Evolutionary conservation across 1,140 invertebrate species (phyloP), one percentile per base, ranked within the genome.

Genomic region (Drosophila ambigua): DNA sequence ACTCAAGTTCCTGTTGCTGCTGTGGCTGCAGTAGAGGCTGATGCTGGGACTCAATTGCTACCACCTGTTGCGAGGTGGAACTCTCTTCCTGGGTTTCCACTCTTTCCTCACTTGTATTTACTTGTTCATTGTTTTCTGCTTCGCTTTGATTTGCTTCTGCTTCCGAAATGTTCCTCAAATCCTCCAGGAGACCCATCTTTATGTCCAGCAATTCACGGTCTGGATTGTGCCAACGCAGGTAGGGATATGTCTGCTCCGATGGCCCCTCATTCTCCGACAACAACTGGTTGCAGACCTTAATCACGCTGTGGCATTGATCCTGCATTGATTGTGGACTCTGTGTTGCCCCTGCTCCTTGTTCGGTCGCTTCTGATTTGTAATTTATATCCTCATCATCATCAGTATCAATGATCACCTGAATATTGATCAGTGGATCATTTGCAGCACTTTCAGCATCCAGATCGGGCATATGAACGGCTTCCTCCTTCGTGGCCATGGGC

Each of bases 161-260:
- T 8, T 31, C 8, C 15, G 31, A 41, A 0, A 63, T 44, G 4
- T 57, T 50, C 11, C 57, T 45, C 13, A 53, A 20, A 20, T 66
- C 13, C 3, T 65, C n/a, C 35, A 46, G 5, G 1, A 59, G 2
- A 1, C 43, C 31, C 60, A 77, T 74, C 26, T 85, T 74, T 5
- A 43, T 23, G 3, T 46, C 26, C 1, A n/a, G 4, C 4, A 52
- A 35, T 20, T 26, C 44, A 11, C 3, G 15, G 11, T 59, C 23
- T 2, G 83, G 78, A 46, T 72, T 63, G 43, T 88, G 82, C 78
- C 78, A 87, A 6, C 63, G 66, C 11, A 79, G 59, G 6, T 66
- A 28, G 11, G 57, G 58, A 44, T 69, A 44, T 7, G 77, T 61
- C 1, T 39, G 45, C 16, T 63, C 5, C 15, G 66, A 41, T 7